A percentile compares a stretch with the other conserved stretches of the same genome.
Conservation (phyloP, 2,888 invertebrate genomes). For the Platycnemis pennipes region DNA sequence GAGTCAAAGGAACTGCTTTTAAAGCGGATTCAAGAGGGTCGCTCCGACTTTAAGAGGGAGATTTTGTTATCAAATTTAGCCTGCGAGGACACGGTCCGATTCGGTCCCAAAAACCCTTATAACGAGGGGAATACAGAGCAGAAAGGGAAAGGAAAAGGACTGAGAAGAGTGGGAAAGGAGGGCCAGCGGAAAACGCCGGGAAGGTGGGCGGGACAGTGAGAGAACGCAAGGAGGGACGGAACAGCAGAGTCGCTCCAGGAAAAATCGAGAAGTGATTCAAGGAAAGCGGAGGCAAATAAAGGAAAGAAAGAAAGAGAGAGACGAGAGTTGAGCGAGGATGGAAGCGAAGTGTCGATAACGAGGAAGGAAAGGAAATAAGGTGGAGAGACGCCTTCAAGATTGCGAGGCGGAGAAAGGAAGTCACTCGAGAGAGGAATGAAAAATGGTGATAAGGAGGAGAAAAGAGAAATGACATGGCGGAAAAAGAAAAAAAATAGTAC, state of each 20-base stretch:
- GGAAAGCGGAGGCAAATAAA: neutral
- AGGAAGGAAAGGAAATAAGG: neutral
- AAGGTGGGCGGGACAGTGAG: neutral
- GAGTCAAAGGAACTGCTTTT: neutral
- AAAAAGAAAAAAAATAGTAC: neutral
- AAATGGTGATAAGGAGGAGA: neutral
- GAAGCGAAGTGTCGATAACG: neutral
- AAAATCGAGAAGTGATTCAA: neutral
- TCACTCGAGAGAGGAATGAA: conserved; percentile 27
- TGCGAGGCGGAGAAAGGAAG: neutral
- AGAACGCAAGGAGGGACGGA: neutral
- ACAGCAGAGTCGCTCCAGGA: neutral
- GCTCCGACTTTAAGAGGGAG: neutral
- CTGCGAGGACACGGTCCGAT: neutral
- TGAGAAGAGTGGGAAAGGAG: too few species aligned
- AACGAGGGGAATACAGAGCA: neutral
- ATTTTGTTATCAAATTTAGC: neutral
- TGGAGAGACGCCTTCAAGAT: neutral
- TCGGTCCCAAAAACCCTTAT: neutral
- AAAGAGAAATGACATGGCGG: neutral
- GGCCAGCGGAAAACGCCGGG: neutral
- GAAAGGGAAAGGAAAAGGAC: neutral
- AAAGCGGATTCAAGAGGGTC: neutral
- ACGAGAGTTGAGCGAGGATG: neutral
- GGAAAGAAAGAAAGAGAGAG: conserved; percentile 1